Evolutionary conservation across 2,113 vertebrate genomes (phyloP).

Genomic region (Atrichornis clamosus): DNA sequence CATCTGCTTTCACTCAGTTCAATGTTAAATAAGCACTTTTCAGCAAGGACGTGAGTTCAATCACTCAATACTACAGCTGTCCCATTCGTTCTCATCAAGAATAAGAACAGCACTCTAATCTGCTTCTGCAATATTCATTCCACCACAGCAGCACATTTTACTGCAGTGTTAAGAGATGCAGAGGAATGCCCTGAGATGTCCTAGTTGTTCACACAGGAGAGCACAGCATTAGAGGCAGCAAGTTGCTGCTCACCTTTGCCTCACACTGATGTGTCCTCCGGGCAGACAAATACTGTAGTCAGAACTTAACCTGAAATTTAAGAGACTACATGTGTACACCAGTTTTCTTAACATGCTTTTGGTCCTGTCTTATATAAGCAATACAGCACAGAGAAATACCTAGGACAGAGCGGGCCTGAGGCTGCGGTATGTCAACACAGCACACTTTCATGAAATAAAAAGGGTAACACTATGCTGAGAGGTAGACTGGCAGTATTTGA

Average conservation of each 20-base stretch:
- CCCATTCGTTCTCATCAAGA: accelerated
- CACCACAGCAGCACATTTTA: background rate
- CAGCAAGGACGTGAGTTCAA: background rate
- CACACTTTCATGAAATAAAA: background rate
- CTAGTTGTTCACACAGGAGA: background rate
- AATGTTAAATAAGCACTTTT: background rate
- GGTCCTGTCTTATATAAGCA: background rate
- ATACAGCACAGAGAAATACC: background rate
- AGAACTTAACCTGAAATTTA: background rate
- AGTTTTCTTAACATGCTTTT: background rate
- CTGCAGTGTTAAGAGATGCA: background rate
- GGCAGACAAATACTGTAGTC: background rate
- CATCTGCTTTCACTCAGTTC: background rate
- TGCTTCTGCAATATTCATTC: background rate
- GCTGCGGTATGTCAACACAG: background rate
- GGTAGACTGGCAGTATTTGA: background rate
- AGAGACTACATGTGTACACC: background rate
- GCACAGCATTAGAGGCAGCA: background rate
- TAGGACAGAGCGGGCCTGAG: background rate
- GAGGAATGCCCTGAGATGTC: background rate
- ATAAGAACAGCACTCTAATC: background rate
- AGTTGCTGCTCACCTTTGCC: background rate
- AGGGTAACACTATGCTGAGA: background rate
- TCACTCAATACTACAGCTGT: background rate
- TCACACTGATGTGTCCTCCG: background rate